Evolutionary conservation across 2,888 invertebrate genomes (phyloP).

Genomic region (Dione juno): DNA sequence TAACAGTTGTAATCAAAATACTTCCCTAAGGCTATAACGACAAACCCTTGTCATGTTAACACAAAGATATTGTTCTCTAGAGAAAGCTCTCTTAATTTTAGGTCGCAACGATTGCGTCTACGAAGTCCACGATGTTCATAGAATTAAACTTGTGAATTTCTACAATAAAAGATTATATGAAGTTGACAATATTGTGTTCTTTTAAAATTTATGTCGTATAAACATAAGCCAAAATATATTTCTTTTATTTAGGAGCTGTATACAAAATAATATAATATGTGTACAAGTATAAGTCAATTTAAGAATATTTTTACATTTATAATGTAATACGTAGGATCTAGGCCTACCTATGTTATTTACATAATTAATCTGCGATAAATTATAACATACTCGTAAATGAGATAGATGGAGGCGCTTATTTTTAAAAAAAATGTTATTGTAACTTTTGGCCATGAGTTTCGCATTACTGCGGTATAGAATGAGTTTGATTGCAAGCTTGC

Average conservation of each 20-base stretch:
- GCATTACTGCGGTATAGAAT: conserved; percentile 29
- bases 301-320: too few species aligned
- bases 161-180: not conserved
- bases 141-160: conserved; percentile 2
- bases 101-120: conserved; percentile 26
- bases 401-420: not conserved
- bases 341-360: not conserved
- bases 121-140: conserved; percentile 8
- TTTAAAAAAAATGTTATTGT: conserved; percentile 7
- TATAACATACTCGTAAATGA: not conserved
- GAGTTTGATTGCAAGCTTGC: conserved; percentile 29
- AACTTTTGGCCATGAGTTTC: conserved; percentile 22
- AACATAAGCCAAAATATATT: not conserved
- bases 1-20: conserved; percentile 30
- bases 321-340: too few species aligned
- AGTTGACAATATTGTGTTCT: not conserved
- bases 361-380: not conserved
- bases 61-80: conserved; percentile 45
- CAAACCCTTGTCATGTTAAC: conserved; percentile 47
- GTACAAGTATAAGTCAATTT: too few species aligned
- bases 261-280: too few species aligned
- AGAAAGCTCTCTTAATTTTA: conserved; percentile 44
- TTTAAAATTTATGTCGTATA: not conserved
- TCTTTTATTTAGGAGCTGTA: not conserved
- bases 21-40: conserved; percentile 40